Conservation (phyloP, 2,113 vertebrate species). For the Etheostoma spectabile region DNA sequence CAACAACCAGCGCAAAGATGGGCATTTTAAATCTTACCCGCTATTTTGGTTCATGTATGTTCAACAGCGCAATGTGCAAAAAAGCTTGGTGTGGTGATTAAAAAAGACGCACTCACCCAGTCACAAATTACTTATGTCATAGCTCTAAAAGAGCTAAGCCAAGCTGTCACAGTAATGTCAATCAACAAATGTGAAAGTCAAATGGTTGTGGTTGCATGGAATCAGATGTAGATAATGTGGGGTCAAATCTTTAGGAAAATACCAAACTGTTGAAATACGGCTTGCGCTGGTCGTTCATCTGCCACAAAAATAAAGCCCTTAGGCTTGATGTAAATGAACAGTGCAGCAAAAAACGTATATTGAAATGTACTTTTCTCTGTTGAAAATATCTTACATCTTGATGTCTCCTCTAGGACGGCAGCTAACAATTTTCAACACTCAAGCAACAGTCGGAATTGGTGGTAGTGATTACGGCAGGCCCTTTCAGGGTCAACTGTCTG, state of each 20-base stretch:
- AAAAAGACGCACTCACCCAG: no score
- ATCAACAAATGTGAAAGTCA: no score
- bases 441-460: conserved; percentile 95
- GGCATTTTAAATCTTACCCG: not conserved
- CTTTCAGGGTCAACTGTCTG: conserved; percentile 98
- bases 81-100: not conserved
- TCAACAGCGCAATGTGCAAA: not conserved
- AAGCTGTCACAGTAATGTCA: not conserved
- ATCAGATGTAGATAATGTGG: no score
- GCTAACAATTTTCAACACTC: conserved; percentile 99
- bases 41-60: not conserved
- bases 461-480: conserved; percentile 93
- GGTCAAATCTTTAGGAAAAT: not conserved
- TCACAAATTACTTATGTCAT: not conserved
- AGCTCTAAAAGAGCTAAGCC: not conserved
- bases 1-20: not conserved
- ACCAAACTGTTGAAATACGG: not conserved
- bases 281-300: not conserved
- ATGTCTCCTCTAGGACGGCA: conserved; percentile 88
- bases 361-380: not conserved
- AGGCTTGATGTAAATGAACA: not conserved
- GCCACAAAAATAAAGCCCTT: not conserved
- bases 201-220: no score
- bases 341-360: not conserved
- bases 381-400: conserved; percentile 17